A percentile compares a stretch with the other conserved stretches of the same genome.
Conservation (phyloP, 2,888 invertebrate species). For the Dolomedes plantarius region DNA sequence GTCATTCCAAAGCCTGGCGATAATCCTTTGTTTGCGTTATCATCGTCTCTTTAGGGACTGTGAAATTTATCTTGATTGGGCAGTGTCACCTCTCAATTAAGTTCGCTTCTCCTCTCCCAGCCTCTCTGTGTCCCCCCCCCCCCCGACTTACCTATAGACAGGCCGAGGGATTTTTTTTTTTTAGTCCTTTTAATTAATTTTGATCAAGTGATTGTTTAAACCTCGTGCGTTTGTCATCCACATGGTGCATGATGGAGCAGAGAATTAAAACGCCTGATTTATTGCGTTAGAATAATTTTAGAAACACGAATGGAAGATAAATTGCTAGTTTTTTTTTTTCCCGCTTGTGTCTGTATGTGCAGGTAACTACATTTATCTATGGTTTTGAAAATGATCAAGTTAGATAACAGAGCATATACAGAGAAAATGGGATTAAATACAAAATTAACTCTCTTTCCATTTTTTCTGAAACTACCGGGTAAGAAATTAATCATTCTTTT, state of each 20-base stretch:
- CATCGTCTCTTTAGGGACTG: constrained; percentile 27
- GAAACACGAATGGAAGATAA: not conserved
- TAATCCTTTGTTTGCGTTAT: constrained; percentile 62
- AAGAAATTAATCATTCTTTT: too few species aligned
- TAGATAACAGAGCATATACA: constrained; percentile 16
- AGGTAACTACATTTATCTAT: not conserved
- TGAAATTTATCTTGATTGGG: constrained; percentile 57
- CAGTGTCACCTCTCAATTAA: constrained; percentile 55
- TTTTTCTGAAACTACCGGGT: too few species aligned
- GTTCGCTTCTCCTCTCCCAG: not conserved
- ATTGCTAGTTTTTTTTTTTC: not conserved
- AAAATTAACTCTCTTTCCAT: too few species aligned
- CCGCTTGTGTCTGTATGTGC: constrained; percentile 11
- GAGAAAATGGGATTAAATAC: too few species aligned
- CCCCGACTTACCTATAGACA: too few species aligned
- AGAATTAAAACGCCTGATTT: constrained; percentile 28
- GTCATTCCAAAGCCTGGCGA: constrained; percentile 36
- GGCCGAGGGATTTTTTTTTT: constrained; percentile 32
- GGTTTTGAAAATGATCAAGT: not conserved
- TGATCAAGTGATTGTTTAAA: constrained; percentile 35
- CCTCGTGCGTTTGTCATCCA: constrained; percentile 23
- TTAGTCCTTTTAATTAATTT: constrained; percentile 49
- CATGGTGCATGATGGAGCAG: constrained; percentile 3
- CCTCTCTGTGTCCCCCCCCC: not conserved
- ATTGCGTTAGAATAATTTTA: constrained; percentile 23